Conservation (phyloP, 2,113 vertebrate species). For the Bucco capensis region DNA sequence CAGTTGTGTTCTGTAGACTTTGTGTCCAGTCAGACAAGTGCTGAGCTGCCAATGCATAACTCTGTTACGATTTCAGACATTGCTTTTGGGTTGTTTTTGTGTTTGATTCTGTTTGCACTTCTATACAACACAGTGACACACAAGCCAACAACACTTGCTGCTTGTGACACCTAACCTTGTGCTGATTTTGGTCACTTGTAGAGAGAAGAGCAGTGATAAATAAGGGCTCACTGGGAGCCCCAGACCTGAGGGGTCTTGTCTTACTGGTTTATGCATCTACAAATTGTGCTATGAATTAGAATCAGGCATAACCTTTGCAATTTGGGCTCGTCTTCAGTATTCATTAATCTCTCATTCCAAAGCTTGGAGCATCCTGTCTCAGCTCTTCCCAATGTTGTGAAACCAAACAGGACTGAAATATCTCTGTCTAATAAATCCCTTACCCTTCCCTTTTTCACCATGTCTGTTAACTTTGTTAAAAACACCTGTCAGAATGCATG, state of each 20-base stretch:
- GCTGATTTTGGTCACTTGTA: not conserved
- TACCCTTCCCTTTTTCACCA: not conserved
- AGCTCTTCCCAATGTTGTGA: not conserved
- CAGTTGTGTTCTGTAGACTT: not conserved
- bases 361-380: not conserved
- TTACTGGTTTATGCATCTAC: not conserved
- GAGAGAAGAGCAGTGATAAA: not conserved
- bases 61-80: not conserved
- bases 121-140: not conserved
- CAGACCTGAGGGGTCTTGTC: not conserved
- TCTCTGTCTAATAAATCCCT: not conserved
- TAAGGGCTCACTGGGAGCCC: not conserved
- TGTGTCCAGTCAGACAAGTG: slow-evolving; percentile 42
- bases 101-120: not conserved
- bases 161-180: not conserved
- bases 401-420: not conserved
- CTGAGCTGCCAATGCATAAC: slow-evolving; percentile 38
- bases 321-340: not conserved
- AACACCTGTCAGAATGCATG: not conserved
- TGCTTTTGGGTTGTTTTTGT: not conserved
- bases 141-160: not conserved
- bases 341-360: not conserved
- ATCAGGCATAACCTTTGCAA: not conserved
- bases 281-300: not conserved
- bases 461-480: not conserved